Evolutionary conservation across 1,140 invertebrate species (phyloP), one percentile per base, ranked within the genome.

Genomic region (Pseudomyrmex dendroicus): DNA sequence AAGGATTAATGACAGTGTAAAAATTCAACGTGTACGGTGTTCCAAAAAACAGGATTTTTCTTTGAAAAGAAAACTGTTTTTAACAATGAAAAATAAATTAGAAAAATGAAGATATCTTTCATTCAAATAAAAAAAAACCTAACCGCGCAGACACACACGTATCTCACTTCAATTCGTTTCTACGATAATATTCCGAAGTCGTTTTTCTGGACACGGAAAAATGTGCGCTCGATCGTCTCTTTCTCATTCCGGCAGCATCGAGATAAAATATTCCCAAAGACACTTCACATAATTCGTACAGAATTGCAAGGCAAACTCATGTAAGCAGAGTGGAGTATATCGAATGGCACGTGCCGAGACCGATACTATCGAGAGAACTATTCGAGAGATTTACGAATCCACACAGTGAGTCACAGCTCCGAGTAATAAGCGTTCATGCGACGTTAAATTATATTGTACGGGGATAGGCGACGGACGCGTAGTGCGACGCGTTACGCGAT

Each of bases 361-460:
- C 44, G n/a, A 20, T 22, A 35, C 48, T 20, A n/a, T 68, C 63
- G 50, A 12, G 50, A 12, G 4, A 25, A 15, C 64, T 57, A 54
- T 70, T 64, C 20, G 17, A 59, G 54, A 80, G 76, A 80, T 72
- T 80, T 80, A 80, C 76, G 76, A 70, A 80, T 80, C 54, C 20
- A 59, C 44, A 20, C 44, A 35, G 76, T 59, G 76, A 80, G 72
- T 72, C 64, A 22, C 64, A 22, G 54, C 48, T 0, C 54, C 44
- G 22, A 50, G 76, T 80, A 80, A 80, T 80, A 80, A 80, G 76
- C 66, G 70, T 78, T 57, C 46, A 44, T 48, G 56, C 66, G n/a
- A 72, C 20, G 44, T 80, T 80, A 56, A 80, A 80, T 80, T 80
- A 80, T 80, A 80, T 72, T 35, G 76, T 48, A 72, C 5, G 35